phyloP scores from a whole-genome alignment of 2,113 vertebrate species.

The Miniopterus natalensis region DNA sequence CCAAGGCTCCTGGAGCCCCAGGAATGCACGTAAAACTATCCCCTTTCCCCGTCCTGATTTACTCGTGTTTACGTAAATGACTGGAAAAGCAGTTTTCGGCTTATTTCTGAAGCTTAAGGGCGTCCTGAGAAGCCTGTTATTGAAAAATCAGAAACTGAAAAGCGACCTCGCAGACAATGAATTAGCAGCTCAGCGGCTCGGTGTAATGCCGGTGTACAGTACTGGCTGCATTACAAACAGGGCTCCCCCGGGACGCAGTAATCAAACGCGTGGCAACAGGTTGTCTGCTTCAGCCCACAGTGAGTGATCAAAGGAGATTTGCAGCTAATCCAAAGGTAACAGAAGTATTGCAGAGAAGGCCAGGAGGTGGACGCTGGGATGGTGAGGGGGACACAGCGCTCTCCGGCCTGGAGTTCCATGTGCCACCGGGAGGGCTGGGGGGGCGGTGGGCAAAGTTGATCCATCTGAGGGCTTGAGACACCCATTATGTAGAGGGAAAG shows the following conservation, averaged over 20 bases:
- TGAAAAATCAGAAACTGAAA: slow-evolving; percentile 90
- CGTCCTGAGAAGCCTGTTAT: slow-evolving; percentile 88
- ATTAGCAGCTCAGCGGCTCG: slow-evolving; percentile 85
- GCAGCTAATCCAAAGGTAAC: slow-evolving; percentile 70
- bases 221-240: slow-evolving; percentile 67
- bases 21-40: slow-evolving; percentile 77
- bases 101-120: slow-evolving; percentile 90
- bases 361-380: slow-evolving; percentile 12
- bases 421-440: neutral
- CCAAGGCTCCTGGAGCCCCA: slow-evolving; percentile 68
- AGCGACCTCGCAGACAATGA: slow-evolving; percentile 87
- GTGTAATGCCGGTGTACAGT: neutral
- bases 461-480: neutral
- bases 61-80: slow-evolving; percentile 89
- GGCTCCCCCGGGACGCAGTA: slow-evolving; percentile 79
- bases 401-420: neutral
- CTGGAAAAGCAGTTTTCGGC: slow-evolving; percentile 87
- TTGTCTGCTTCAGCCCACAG: slow-evolving; percentile 82
- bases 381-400: neutral
- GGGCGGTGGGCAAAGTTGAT: neutral
- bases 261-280: slow-evolving; percentile 82
- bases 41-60: slow-evolving; percentile 79
- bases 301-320: slow-evolving; percentile 73
- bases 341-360: slow-evolving; percentile 34
- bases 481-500: neutral